Conservation (phyloP, 2,113 vertebrate species). For the Diglossa brunneiventris region DNA sequence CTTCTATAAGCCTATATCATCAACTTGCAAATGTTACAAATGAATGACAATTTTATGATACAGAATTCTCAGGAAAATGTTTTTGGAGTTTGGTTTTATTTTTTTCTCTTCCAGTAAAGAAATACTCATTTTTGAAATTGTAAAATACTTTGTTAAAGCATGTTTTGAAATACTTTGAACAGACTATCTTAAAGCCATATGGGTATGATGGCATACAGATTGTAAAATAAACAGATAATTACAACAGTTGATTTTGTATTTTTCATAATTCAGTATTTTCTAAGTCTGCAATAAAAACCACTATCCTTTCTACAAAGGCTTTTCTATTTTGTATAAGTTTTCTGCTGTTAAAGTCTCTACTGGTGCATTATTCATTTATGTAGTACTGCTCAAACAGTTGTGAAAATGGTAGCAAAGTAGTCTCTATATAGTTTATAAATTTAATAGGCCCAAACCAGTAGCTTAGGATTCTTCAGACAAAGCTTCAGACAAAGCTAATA, state of each 20-base stretch:
- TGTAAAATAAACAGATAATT: conserved; percentile 75
- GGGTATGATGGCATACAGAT: conserved; percentile 68
- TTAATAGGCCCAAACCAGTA: conserved; percentile 79
- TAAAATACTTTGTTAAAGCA: conserved; percentile 77
- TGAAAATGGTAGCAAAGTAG: not conserved
- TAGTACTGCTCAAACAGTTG: not conserved
- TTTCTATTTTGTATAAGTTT: conserved; percentile 62
- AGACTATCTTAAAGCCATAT: conserved; percentile 70
- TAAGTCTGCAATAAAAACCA: conserved; percentile 77
- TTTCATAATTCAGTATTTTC: conserved; percentile 78
- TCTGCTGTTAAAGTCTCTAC: conserved; percentile 20
- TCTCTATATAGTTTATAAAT: not conserved
- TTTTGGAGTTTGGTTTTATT: conserved; percentile 6
- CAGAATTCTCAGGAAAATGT: conserved; percentile 78
- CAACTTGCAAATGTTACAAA: conserved; percentile 56
- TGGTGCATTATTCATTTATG: not conserved
- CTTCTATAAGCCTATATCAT: conserved; percentile 12
- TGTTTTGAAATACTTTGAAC: conserved; percentile 71
- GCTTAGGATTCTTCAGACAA: conserved; percentile 75
- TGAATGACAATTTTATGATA: conserved; percentile 56
- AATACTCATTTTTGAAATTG: conserved; percentile 72
- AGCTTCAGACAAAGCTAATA: conserved; percentile 68
- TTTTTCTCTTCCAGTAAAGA: conserved; percentile 57
- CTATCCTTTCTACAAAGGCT: conserved; percentile 71
- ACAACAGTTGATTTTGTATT: conserved; percentile 73